Base-by-base conservation (phyloP, 2,113 vertebrate species). In the Motacilla alba region DNA sequence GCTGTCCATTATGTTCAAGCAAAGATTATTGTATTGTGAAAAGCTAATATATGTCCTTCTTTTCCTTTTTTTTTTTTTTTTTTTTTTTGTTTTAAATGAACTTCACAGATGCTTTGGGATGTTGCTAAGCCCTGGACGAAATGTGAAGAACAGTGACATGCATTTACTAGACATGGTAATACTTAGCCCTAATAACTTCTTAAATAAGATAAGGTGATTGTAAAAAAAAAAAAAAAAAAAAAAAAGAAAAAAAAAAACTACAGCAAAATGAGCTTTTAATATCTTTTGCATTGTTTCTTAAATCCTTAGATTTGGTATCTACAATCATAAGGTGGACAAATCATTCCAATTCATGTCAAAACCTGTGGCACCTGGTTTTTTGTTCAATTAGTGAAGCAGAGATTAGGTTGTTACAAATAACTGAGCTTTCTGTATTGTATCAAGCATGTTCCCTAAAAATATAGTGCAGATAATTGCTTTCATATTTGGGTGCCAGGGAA, bases 131-230 rank as follows among this genome's bases (percentile, higher is more conserved):
- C 99, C 99, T 86, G 99, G 99, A 74, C 98, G 99, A 97, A 99
- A 99, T 75, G 99, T 99, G 90, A 99, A 98, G 96, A 99, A 99
- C 98, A 99, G 99, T 76, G 99, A 99, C 97, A 99, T 99, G 99
- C 99, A 99, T 95, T 98, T 99, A 43, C 95, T 99, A 50, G 99
- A 99, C 92, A 99, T 99, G 99, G 99, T 99, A 98, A 99, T 98
- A 79, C 89, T 88, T 76, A 78, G 8, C 19, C 53, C 33, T 53
- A 22, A 49, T 74, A 80, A 75, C 13, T 63, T 80, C 23, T 93
- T 72, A n/a, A 76, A 39, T 50, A 58, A 90, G 83, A 16, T 91
- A 76, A 96, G 44, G 14, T 31, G 18, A 30, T 70, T n/a, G 24
- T 3, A 5, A 39, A 73, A 66, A 58, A 26, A 11, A 43, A 10